Evolutionary conservation across 2,888 invertebrate genomes (phyloP).

Genomic region (Xestia xanthographa): DNA sequence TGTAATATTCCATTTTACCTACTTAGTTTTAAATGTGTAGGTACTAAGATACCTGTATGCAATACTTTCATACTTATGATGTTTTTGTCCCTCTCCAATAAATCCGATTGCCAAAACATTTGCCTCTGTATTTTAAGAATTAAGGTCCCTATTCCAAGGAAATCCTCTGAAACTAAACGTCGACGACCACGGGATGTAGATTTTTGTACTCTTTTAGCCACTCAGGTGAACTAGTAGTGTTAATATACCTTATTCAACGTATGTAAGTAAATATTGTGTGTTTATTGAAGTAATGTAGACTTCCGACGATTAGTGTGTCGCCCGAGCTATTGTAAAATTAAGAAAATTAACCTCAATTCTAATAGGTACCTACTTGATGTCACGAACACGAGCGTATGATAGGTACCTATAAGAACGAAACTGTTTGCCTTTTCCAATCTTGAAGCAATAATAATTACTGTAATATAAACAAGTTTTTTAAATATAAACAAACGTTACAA

Average conservation of each 20-base stretch:
- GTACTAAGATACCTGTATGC: background rate
- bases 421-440: conserved; percentile 50
- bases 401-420: conserved; percentile 37
- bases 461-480: conserved; percentile 11
- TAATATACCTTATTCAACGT: conserved; percentile 42
- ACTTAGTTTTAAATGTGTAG: conserved; percentile 29
- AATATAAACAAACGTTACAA: conserved; percentile 15
- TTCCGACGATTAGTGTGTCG: conserved; percentile 50
- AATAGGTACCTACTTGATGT: conserved; percentile 30
- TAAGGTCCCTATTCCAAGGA: conserved; percentile 4
- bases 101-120: conserved; percentile 30
- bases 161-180: background rate
- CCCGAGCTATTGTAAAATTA: conserved; percentile 47
- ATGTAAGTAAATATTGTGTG: conserved; percentile 54
- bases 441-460: conserved; percentile 57
- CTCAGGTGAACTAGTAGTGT: conserved; percentile 32
- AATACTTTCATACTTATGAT: conserved; percentile 8
- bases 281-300: conserved; percentile 63
- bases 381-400: conserved; percentile 25
- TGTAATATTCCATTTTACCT: conserved; percentile 34
- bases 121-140: conserved; percentile 36
- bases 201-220: conserved; percentile 43
- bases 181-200: conserved; percentile 23
- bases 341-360: conserved; percentile 46
- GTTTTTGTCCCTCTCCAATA: background rate